Evolutionary conservation across 2,797 vertebrate genomes (phyloP), one percentile per base, ranked within the genome.

Genomic region (Pangasius sanitwongsei): DNA sequence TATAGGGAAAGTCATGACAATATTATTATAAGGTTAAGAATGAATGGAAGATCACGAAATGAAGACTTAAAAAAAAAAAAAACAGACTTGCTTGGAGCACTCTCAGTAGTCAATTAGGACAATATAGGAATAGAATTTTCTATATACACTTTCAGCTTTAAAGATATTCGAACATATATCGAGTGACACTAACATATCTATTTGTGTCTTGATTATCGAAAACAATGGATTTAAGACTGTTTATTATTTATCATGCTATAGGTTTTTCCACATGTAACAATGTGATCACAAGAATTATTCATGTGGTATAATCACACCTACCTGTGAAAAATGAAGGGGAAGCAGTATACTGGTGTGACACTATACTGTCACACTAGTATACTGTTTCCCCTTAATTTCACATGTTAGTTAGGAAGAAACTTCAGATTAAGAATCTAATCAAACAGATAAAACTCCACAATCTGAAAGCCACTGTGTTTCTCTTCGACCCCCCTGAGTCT

Each of bases 401-500:
- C 41, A 63, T 81, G 34, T n/a, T 37, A 53, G 81, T 20, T 28
- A 84, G 0, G 31, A 70, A 89, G 61, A 89, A 70, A 89, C 48
- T 55, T 28, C 61, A 89, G 55, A 87, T 85, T 48, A 82, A 88
- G 28, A 82, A 69, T 83, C 34, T 37, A 44, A 91, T 88, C 55
- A 88, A 57, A 86, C 69, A 28, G 70, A 83, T 16, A 2, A 44
- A 89, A 59, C 25, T 75, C 83, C 61, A 82, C 37, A 34, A 83
- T 87, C 89, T 87, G 75, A 88, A 92, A 91, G 83, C 87, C 91
- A 91, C 87, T 81, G 48, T 84, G 86, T 90, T 86, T 48, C 88
- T 69, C 87, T 57, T 90, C 89, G 82, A 25, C 89, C 92, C 85
- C 92, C 61, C 88, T 87, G 91, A 44, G 90, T 83, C 87, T 88